Conservation (phyloP, 2,113 vertebrate species). For the Leucoraja erinaceus region DNA sequence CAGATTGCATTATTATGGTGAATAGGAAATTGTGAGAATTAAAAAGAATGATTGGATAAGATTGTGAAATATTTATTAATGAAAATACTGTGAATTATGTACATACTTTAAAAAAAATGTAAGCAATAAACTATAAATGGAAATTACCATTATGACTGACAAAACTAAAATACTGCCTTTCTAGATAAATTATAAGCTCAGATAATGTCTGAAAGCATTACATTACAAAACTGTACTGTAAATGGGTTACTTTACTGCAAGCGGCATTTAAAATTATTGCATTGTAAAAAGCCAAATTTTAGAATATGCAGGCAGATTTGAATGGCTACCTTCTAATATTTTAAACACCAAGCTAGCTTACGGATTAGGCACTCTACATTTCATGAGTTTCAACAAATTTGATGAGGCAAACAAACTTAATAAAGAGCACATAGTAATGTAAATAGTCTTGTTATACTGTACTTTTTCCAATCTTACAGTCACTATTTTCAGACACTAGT, state of each 20-base stretch:
- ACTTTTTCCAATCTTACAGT: slow-evolving; percentile 9
- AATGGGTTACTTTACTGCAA: slow-evolving; percentile 29
- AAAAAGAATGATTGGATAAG: slow-evolving; percentile 7
- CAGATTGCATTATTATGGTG: background rate
- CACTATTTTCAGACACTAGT: slow-evolving; percentile 16
- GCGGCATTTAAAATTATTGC: slow-evolving; percentile 6
- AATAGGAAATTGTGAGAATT: background rate
- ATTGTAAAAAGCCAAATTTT: slow-evolving; percentile 28
- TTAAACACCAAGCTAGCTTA: slow-evolving; percentile 34
- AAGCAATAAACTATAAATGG: background rate
- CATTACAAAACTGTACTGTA: slow-evolving; percentile 30
- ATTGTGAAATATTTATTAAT: slow-evolving; percentile 37
- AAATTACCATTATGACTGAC: background rate
- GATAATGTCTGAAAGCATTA: slow-evolving; percentile 16
- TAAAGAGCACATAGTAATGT: slow-evolving; percentile 27
- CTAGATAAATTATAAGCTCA: slow-evolving; percentile 8
- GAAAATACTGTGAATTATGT: slow-evolving; percentile 35
- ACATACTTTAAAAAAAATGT: slow-evolving; percentile 35
- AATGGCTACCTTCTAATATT: background rate
- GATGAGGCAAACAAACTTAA: slow-evolving; percentile 18
- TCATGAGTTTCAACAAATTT: background rate
- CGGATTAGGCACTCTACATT: slow-evolving; percentile 17
- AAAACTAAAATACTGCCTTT: slow-evolving; percentile 14
- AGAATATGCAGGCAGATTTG: slow-evolving; percentile 11
- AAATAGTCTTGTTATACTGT: slow-evolving; percentile 22